These are phyloP conservation scores for Poeciliopsis turrubarensis DNA, from an alignment of 2,113 vertebrate genomes.

Conservation along the genomic window DNA sequence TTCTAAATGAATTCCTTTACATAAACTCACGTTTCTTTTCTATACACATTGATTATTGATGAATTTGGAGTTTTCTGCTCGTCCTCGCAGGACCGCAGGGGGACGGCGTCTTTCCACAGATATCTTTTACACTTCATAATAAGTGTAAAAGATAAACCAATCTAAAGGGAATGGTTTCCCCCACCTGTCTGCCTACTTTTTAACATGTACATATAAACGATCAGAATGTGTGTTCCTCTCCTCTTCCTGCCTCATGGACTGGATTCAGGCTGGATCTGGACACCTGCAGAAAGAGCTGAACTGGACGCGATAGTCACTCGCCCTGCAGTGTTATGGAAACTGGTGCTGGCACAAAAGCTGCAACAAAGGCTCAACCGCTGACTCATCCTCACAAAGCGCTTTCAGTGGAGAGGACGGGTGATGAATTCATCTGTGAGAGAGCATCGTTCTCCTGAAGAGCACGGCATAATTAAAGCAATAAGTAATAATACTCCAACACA, in stretches of 20 bases:
- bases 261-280: constrained; percentile 8
- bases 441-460: not conserved
- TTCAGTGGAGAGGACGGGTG: constrained; percentile 13
- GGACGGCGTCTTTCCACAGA: no score
- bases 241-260: constrained; percentile 1
- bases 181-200: not conserved
- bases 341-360: constrained; percentile 35
- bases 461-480: not conserved
- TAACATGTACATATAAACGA: not conserved
- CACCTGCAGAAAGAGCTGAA: constrained; percentile 4
- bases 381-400: constrained; percentile 44
- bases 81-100: no score
- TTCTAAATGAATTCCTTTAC: no score
- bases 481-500: not conserved
- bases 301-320: constrained; percentile 20
- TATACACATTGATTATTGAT: no score
- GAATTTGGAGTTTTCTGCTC: no score
- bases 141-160: no score
- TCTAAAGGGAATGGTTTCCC: not conserved
- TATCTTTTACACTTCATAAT: no score
- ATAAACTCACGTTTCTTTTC: no score
- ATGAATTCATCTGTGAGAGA: constrained; percentile 24
- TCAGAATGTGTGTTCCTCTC: not conserved
- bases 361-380: constrained; percentile 31
- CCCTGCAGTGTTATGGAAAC: constrained; percentile 47